Evolutionary conservation across 2,797 vertebrate genomes (phyloP).

Genomic region (Crocodylus rhombifer): DNA sequence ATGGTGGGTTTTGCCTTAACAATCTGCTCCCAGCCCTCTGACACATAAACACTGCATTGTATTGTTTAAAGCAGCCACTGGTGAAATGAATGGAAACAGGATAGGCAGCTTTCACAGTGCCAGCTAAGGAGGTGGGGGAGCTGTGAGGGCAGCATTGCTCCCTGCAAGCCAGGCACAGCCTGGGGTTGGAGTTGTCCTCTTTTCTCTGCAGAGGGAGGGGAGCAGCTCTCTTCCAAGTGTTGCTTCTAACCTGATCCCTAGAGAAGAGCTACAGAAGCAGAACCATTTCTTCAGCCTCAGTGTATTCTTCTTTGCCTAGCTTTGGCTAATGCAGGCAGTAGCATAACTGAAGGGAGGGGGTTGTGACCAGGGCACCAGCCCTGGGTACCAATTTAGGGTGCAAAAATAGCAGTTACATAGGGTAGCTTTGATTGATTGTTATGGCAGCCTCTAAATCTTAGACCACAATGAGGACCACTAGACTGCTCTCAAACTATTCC

Average conservation of each 20-base stretch:
- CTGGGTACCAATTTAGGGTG: too few species aligned
- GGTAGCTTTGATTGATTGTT: not conserved
- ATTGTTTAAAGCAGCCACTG: conserved; percentile 58
- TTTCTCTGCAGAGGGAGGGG: not conserved
- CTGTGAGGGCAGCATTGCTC: not conserved
- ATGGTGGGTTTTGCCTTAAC: conserved; percentile 81
- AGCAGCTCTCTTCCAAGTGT: not conserved
- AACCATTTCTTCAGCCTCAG: not conserved
- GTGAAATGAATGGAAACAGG: conserved; percentile 64
- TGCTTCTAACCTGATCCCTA: not conserved
- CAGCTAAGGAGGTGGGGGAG: conserved; percentile 15
- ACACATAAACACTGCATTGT: conserved; percentile 82
- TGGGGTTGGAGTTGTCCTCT: not conserved
- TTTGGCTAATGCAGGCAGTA: not conserved
- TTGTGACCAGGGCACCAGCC: not conserved
- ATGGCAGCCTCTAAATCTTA: not conserved
- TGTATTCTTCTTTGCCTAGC: not conserved
- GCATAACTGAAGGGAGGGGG: not conserved
- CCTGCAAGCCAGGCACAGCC: not conserved
- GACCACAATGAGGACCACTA: not conserved
- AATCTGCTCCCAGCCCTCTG: conserved; percentile 72
- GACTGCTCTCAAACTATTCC: rapidly evolving
- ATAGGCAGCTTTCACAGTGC: conserved; percentile 46
- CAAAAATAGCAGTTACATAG: not conserved
- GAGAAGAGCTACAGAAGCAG: not conserved